These are phyloP conservation scores for Phodopus roborovskii DNA, from an alignment of 2,113 vertebrate species.

Conservation along the genomic window DNA sequence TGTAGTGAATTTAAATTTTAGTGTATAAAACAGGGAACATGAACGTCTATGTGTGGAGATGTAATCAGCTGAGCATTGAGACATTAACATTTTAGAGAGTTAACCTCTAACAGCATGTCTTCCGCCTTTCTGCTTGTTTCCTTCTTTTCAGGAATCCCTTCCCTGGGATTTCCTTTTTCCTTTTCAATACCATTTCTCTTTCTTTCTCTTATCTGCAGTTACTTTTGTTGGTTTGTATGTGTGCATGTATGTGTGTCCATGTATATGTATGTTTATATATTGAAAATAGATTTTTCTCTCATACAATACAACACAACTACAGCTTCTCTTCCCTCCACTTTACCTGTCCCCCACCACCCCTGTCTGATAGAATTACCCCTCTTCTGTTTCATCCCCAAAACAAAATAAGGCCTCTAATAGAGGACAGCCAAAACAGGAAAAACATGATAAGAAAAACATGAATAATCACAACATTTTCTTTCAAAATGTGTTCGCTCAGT, in stretches of 20 bases:
- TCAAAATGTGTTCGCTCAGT: not conserved
- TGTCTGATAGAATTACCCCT: accelerated
- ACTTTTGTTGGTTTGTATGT: no score
- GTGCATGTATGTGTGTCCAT: no score
- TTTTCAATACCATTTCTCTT: no score
- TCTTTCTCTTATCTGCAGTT: no score
- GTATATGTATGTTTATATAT: not conserved
- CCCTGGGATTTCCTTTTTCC: no score
- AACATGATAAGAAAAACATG: not conserved
- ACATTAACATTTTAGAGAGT: not conserved
- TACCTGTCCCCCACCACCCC: no score
- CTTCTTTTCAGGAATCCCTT: not conserved
- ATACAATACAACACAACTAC: not conserved
- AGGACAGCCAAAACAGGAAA: not conserved
- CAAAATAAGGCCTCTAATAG: not conserved
- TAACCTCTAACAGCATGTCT: not conserved
- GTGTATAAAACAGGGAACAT: not conserved
- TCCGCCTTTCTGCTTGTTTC: not conserved
- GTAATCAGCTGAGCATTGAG: not conserved
- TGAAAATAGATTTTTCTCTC: not conserved
- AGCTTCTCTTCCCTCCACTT: not conserved
- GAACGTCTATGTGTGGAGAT: not conserved
- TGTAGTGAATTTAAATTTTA: not conserved
- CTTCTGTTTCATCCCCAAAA: not conserved
- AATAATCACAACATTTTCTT: not conserved